phyloP scores from a whole-genome alignment of 2,888 invertebrate species.

The Xylocampa areola region DNA sequence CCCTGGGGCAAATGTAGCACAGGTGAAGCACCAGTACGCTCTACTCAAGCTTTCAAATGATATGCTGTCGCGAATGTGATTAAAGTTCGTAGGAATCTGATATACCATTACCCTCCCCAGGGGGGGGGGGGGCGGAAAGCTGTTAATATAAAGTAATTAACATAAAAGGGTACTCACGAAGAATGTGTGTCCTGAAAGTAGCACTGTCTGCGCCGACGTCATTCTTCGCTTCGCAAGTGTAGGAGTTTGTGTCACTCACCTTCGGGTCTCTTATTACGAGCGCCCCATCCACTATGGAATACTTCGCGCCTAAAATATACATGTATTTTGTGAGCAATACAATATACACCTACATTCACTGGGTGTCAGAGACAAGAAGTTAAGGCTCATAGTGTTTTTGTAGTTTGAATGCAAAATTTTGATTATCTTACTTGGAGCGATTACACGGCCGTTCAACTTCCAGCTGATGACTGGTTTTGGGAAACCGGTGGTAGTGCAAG shows the following conservation, averaged over 20 bases:
- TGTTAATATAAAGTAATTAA: too few species aligned
- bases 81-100: too few species aligned
- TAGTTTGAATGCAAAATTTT: neutral
- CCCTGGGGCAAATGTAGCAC: too few species aligned
- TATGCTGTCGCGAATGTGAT: too few species aligned
- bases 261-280: conserved; percentile 8
- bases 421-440: conserved; percentile 7
- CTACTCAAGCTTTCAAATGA: too few species aligned
- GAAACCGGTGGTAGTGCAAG: conserved; percentile 19
- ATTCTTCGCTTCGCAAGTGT: conserved; percentile 10
- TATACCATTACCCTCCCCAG: too few species aligned
- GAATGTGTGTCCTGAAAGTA: conserved; percentile 2
- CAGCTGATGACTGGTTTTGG: conserved; percentile 29
- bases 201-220: neutral
- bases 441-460: conserved; percentile 9
- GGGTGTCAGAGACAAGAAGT: neutral
- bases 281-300: conserved; percentile 4
- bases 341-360: neutral
- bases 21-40: too few species aligned
- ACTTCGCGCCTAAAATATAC: conserved; percentile 14
- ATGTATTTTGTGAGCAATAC: neutral
- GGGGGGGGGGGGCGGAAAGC: too few species aligned
- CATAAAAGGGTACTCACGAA: conserved; percentile 21
- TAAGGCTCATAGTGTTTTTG: neutral
- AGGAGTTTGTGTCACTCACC: conserved; percentile 4